Conservation (phyloP, 1,140 invertebrate species). For the Sinella curviseta region DNA sequence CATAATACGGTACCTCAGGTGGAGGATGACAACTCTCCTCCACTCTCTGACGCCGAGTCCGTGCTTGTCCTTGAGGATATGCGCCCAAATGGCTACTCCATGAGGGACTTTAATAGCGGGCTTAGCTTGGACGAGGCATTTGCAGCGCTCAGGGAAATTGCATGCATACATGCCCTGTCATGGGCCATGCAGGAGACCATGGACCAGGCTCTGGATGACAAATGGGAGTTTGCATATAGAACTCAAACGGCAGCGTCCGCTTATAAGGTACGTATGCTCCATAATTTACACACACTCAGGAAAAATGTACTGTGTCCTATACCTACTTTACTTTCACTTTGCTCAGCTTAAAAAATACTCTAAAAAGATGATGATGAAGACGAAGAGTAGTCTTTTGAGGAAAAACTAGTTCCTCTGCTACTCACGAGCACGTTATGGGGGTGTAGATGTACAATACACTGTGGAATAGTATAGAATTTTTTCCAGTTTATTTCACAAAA, state of each 20-base stretch:
- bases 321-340: neutral
- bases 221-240: conserved; percentile 48
- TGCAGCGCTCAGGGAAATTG: conserved; percentile 69
- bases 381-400: too few species aligned
- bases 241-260: conserved; percentile 46
- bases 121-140: conserved; percentile 65
- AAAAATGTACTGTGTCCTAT: neutral
- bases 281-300: too few species aligned
- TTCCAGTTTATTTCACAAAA: too few species aligned
- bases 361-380: too few species aligned
- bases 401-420: too few species aligned
- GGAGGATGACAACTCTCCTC: neutral
- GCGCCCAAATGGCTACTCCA: conserved; percentile 59
- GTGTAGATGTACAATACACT: too few species aligned
- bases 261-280: conserved; percentile 45
- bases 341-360: too few species aligned
- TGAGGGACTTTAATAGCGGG: conserved; percentile 67
- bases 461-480: too few species aligned
- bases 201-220: conserved; percentile 43
- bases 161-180: conserved; percentile 70
- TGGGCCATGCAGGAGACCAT: conserved; percentile 35
- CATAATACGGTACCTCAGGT: conserved; percentile 50
- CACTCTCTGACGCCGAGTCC: conserved; percentile 54
- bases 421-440: too few species aligned
- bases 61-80: conserved; percentile 67